Percentiles rank a stretch among this genome's conserved stretches.
Conservation (phyloP, 1,140 invertebrate genomes). For the Leptopilina boulardi region DNA sequence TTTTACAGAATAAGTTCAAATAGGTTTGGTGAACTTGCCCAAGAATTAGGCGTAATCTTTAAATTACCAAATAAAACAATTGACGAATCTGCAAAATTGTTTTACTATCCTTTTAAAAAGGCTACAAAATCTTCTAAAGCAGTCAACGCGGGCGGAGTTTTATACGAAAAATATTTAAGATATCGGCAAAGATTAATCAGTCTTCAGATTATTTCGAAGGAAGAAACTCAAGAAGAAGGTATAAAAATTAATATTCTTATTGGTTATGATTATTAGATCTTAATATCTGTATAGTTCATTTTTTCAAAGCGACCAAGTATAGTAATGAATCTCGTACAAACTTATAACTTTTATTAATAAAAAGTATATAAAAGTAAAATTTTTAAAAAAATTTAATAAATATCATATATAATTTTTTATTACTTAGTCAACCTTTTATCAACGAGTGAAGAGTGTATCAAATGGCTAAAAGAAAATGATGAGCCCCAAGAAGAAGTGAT, state of each 20-base stretch:
- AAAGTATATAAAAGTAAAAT: neutral
- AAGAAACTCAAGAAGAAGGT: neutral
- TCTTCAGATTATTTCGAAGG: slow-evolving; percentile 22
- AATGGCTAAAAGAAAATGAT: slow-evolving; percentile 6
- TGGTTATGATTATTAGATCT: neutral
- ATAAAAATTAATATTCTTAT: neutral
- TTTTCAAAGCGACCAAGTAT: neutral
- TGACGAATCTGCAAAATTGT: slow-evolving; percentile 10
- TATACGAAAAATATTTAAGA: slow-evolving; percentile 35
- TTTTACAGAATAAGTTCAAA: slow-evolving; percentile 17
- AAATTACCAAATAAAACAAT: neutral
- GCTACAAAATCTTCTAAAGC: slow-evolving; percentile 9
- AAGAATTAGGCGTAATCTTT: slow-evolving; percentile 27
- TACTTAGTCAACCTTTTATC: neutral
- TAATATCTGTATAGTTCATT: no score
- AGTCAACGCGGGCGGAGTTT: slow-evolving; percentile 18
- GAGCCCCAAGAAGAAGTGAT: neutral
- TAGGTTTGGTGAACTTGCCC: slow-evolving; percentile 30
- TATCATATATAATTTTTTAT: neutral
- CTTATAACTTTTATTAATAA: neutral
- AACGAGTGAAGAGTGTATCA: neutral
- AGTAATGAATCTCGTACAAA: neutral
- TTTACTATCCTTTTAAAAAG: slow-evolving; percentile 37
- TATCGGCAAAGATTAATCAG: neutral
- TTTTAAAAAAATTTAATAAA: neutral